phyloP scores from a whole-genome alignment of 2,113 vertebrate species.

The Thomomys bottae region DNA sequence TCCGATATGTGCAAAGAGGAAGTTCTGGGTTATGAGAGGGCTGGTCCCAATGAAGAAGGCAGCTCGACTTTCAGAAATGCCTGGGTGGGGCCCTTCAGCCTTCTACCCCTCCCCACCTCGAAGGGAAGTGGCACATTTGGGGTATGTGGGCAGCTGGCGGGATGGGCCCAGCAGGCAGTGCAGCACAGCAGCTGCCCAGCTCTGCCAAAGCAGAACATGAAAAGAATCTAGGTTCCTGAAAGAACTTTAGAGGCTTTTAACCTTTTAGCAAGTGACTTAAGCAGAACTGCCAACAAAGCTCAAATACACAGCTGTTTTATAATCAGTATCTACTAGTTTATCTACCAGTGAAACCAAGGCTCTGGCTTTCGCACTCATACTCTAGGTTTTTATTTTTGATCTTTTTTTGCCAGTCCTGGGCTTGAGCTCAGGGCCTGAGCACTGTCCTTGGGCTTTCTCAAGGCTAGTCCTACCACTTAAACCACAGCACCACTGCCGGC shows the following conservation, averaged over 20 bases:
- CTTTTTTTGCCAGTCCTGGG: too few relatives aligned
- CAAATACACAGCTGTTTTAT: slow-evolving; percentile 40
- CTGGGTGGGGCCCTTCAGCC: slow-evolving; percentile 41
- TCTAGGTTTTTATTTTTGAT: too few relatives aligned
- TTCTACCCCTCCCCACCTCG: slow-evolving; percentile 35
- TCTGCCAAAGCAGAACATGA: not conserved
- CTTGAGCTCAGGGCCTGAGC: too few relatives aligned
- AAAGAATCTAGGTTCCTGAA: slow-evolving; percentile 18
- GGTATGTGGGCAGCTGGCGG: slow-evolving; percentile 67
- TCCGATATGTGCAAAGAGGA: not conserved
- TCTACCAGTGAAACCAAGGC: slow-evolving; percentile 12
- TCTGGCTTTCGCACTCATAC: not conserved
- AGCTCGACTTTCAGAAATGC: slow-evolving; percentile 63
- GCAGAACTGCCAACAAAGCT: slow-evolving; percentile 36
- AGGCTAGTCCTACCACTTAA: too few relatives aligned
- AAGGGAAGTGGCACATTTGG: slow-evolving; percentile 69
- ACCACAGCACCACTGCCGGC: too few relatives aligned
- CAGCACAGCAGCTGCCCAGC: slow-evolving; percentile 42
- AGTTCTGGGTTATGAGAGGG: not conserved
- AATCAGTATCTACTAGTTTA: slow-evolving; percentile 31
- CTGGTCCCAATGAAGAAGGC: slow-evolving; percentile 52
- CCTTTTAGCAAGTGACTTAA: slow-evolving; percentile 45
- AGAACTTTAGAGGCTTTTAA: slow-evolving; percentile 48
- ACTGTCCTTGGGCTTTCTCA: too few relatives aligned
- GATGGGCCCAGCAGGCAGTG: not conserved